These are phyloP conservation scores for Pemphigus obesinymphae DNA, from an alignment of 1,140 invertebrate genomes.

Conservation along the genomic window DNA sequence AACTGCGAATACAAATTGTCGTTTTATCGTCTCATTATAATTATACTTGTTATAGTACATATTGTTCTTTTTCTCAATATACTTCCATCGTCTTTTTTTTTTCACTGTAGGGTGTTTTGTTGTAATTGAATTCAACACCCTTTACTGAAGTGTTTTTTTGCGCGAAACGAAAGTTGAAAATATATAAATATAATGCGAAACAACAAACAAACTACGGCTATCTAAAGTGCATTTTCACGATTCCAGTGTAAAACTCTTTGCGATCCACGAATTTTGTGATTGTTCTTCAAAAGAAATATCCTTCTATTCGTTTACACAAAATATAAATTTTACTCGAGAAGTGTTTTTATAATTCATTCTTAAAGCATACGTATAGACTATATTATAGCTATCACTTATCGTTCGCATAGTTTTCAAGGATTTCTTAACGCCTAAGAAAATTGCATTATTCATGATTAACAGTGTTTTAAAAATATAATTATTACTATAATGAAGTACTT, in stretches of 20 bases:
- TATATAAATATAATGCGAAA: not conserved
- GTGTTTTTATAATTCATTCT: not conserved
- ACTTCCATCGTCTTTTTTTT: slow-evolving; percentile 5
- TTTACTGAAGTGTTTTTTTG: slow-evolving; percentile 20
- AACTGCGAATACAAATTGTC: not conserved
- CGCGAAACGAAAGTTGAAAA: not conserved
- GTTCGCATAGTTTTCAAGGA: not conserved
- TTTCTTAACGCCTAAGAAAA: not conserved
- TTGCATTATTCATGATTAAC: not conserved
- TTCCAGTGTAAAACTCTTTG: not conserved
- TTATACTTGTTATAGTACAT: not conserved
- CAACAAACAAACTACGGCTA: not conserved
- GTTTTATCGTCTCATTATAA: not conserved
- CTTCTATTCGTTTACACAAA: not conserved
- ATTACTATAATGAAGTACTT: too few species aligned
- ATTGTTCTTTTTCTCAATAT: not conserved
- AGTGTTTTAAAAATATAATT: too few species aligned
- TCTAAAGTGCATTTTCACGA: not conserved
- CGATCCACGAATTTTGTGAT: not conserved
- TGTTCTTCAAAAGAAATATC: not conserved
- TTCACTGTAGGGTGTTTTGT: not conserved
- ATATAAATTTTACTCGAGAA: not conserved
- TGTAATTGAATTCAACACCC: slow-evolving; percentile 24
- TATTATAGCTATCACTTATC: too few species aligned
- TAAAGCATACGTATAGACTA: not conserved